Base-by-base conservation (phyloP, 1,140 invertebrate species). In the Diorhabda carinulata region DNA sequence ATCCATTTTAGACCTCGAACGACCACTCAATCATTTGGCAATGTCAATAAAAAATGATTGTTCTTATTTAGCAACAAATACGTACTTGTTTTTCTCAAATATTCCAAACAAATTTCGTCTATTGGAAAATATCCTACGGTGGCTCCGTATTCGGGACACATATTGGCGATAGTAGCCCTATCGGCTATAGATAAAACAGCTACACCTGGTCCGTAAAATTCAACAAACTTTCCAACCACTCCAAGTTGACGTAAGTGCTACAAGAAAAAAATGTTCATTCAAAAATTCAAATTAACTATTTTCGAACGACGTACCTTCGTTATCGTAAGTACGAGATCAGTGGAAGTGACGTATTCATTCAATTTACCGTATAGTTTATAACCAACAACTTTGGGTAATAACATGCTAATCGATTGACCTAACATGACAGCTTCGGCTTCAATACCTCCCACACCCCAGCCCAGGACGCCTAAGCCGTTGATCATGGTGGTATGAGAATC, bases 401-500 rank as follows among this genome's bases (percentile, higher is more conserved):
- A 84, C 96, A 99, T 98, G 58, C 92, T 95, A 74, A 99, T 97
- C 0, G 96, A 89, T 83, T 99, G 97, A 0, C 96, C 96, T 68
- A 99, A 80, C 93, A 95, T 95, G 63, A 94, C 93, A 62, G 92
- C 92, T 78, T 96, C 92, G 0, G 93, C 93, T 86, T 95, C 93
- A 73, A 95, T 95, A 83, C 86, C 90, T 57, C 89, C 89, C 10
- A 90, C 90, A 68, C 91, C 91, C 91, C 91, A 92, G 9, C 91
- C 91, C 44, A 92, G 82, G 4, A 92, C 88, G 10, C 91, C 91
- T 9, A 92, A 81, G 2, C 97, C 97, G 81, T 98, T 98, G 62
- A 99, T 98, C 97, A 99, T 99, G 2, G 97, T 98, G 5, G 98
- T 99, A 77, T 99, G 98, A 4, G 94, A 97, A 85, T 99, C 98